Evolutionary conservation across 2,888 invertebrate genomes (phyloP).

Genomic region (Balanococcus diminutus): DNA sequence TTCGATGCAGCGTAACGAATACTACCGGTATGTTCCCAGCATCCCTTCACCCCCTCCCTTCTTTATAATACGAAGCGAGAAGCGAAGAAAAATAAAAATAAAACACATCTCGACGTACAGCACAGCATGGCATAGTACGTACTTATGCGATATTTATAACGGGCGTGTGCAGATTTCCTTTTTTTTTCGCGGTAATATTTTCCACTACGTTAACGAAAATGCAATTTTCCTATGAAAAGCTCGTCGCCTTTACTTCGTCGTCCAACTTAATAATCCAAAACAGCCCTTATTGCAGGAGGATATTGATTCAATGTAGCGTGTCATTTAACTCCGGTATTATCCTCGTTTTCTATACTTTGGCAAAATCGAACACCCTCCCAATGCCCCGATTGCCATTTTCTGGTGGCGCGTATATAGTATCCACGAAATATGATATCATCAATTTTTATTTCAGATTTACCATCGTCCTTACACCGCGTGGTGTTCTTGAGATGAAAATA

Average conservation of each 20-base stretch:
- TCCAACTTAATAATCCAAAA: conserved; percentile 46
- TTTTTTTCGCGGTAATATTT: conserved; percentile 41
- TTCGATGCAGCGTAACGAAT: neutral
- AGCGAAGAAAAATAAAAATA: too few species aligned
- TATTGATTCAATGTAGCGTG: conserved; percentile 53
- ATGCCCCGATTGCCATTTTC: neutral
- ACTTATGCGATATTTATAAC: neutral
- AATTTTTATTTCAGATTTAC: conserved; percentile 1
- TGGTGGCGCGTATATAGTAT: neutral
- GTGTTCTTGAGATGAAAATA: neutral
- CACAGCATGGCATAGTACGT: too few species aligned
- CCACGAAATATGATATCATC: conserved; percentile 27
- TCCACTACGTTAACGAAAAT: conserved; percentile 51
- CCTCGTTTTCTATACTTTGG: neutral
- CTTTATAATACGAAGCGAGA: too few species aligned
- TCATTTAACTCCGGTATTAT: conserved; percentile 49
- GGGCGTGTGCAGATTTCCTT: neutral
- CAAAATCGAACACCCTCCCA: neutral
- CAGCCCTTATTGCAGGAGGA: conserved; percentile 44
- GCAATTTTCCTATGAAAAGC: conserved; percentile 50
- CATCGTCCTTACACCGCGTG: neutral
- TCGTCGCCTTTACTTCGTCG: conserved; percentile 15
- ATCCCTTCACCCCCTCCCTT: too few species aligned
- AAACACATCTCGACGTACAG: too few species aligned
- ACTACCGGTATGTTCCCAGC: too few species aligned